Percentiles rank a stretch among this genome's conserved stretches.
Evolutionary conservation across 1,140 invertebrate genomes (phyloP).

Genomic region (Rhopalosiphum padi): DNA sequence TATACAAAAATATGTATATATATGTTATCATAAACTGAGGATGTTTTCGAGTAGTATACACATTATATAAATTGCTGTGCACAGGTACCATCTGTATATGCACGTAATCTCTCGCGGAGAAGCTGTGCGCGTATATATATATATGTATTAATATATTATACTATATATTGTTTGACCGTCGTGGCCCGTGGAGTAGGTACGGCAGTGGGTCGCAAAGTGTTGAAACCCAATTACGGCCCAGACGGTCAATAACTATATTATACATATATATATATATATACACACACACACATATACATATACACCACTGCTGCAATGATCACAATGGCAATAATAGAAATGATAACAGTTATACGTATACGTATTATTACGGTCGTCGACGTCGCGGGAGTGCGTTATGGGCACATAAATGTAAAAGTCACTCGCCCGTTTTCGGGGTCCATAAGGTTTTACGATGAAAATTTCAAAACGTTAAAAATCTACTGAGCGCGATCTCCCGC

Average conservation of each 20-base stretch:
- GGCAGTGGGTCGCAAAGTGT: conserved; percentile 9
- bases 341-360: background rate
- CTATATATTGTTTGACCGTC: background rate
- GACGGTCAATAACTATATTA: background rate
- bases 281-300: no score
- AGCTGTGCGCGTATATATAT: no score
- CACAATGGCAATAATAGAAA: background rate
- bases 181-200: background rate
- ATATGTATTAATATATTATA: background rate
- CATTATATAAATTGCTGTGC: no score
- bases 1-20: no score
- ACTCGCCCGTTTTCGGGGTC: conserved; percentile 6
- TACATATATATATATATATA: background rate
- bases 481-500: background rate
- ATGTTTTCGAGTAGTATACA: no score
- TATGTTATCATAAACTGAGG: no score
- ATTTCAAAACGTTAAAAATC: conserved; percentile 24
- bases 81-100: no score
- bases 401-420: background rate
- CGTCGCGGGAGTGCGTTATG: background rate
- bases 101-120: no score
- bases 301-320: background rate
- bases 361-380: background rate
- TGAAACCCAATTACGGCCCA: background rate
- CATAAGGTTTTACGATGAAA: conserved; percentile 23